Evolutionary conservation across 1,140 invertebrate genomes (phyloP), one percentile per base, ranked within the genome.

Genomic region (Acromyrmex heyeri): DNA sequence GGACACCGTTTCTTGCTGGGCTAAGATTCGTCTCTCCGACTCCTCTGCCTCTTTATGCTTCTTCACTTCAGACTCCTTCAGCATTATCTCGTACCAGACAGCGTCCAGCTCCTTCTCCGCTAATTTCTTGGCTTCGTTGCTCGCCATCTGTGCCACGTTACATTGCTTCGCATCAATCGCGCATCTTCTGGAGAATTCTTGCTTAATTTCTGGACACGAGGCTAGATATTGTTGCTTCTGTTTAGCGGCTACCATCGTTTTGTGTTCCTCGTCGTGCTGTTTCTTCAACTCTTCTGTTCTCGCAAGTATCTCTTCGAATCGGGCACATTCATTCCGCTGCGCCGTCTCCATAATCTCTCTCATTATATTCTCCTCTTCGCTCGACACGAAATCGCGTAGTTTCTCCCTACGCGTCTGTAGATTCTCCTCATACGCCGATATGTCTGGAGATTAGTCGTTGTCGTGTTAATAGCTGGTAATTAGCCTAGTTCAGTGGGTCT

Each of bases 131-230:
- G 85, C 79, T 12, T 75, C 85, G 75, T 94, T 94, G 10, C 93
- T 90, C 38, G 90, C 85, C 57, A 94, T 94, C 75, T 95, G 94
- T 7, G 76, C 86, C 8, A 91, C 72, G 67, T 95, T 95, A n/a
- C 88, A 90, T 14, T 77, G 79, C 73, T 95, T 95, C 10, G 87
- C 91, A 14, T 94, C 91, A 8, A 85, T 44, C 3, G 90, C 64
- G 0, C 81, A 87, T 64, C 88, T 92, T 73, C 88, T 92, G 0
- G 86, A 78, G 2, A 92, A 75, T 30, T 48, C 86, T 3, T 87
- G 73, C n/a, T 92, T 86, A 0, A 90, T 50, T 44, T 92, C 90
- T 1, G 90, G 90, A 86, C 85, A 91, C 14, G 72, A 85, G 1
- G 73, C 55, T 0, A 94, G 50, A 64, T 92, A 91, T 57, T 93